Evolutionary conservation across 2,888 invertebrate genomes (phyloP).

Genomic region (Labia minor): DNA sequence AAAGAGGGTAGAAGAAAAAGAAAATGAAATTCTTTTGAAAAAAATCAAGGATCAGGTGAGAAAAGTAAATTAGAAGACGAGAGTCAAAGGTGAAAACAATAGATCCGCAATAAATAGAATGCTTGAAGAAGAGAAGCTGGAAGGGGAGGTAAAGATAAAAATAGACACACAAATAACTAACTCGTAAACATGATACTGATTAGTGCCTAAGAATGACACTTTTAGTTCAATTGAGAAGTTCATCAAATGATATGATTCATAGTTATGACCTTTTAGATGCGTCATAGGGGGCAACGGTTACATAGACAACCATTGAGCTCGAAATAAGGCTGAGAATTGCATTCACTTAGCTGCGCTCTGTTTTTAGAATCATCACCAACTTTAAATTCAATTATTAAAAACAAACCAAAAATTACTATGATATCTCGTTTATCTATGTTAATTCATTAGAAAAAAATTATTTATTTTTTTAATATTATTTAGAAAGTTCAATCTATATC

Average conservation of each 20-base stretch:
- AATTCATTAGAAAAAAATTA: too few species aligned
- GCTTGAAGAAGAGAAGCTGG: background rate
- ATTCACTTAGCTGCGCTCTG: background rate
- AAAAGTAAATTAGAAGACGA: conserved; percentile 1
- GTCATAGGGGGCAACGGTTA: background rate
- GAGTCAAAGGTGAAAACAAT: background rate
- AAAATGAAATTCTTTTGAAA: background rate
- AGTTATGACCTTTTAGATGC: background rate
- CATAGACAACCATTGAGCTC: background rate
- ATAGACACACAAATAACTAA: too few species aligned
- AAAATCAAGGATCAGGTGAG: background rate
- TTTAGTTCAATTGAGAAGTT: background rate
- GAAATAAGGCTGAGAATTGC: background rate
- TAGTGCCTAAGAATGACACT: background rate
- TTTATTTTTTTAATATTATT: too few species aligned
- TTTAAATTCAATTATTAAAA: too few species aligned
- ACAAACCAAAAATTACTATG: too few species aligned
- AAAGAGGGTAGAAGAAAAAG: background rate
- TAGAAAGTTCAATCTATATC: too few species aligned
- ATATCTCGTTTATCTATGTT: too few species aligned
- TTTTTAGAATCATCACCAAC: too few species aligned
- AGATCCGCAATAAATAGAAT: background rate
- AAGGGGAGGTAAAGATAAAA: background rate
- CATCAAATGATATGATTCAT: background rate
- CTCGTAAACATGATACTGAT: background rate